Conservation (phyloP, 2,797 vertebrate species). For the Smutsia gigantea region DNA sequence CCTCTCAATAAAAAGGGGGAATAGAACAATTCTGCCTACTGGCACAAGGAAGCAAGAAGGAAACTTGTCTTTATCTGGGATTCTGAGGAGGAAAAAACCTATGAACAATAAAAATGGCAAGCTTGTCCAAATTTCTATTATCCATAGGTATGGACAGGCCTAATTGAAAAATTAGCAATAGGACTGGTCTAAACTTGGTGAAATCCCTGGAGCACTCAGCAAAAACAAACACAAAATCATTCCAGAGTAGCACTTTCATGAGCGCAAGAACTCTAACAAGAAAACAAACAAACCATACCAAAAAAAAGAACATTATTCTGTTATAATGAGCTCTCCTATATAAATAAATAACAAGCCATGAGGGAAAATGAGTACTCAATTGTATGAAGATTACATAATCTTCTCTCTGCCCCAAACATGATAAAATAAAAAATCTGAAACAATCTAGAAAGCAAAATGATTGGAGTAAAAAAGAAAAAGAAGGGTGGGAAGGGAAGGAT, state of each 20-base stretch:
- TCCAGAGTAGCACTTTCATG: background rate
- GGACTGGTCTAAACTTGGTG: background rate
- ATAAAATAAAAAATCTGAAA: conserved; percentile 7
- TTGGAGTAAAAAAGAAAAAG: background rate
- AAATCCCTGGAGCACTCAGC: background rate
- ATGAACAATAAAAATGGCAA: background rate
- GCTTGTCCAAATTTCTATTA: background rate
- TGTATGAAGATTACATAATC: background rate
- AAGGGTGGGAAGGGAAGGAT: too few relatives aligned
- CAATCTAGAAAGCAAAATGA: background rate
- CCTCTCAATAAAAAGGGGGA: background rate
- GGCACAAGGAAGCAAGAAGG: background rate
- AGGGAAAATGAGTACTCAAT: background rate
- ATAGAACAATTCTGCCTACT: background rate
- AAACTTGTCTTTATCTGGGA: background rate
- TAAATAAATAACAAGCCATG: background rate
- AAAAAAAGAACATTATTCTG: background rate
- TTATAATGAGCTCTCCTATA: background rate
- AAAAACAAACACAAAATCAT: conserved; percentile 33
- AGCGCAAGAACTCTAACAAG: background rate
- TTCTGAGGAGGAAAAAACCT: background rate
- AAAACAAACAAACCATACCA: background rate
- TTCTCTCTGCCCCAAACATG: background rate
- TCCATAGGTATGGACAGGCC: background rate
- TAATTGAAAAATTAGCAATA: conserved; percentile 26